Conservation (phyloP, 2,113 vertebrate genomes). For the Tenebrosternarchus preto region DNA sequence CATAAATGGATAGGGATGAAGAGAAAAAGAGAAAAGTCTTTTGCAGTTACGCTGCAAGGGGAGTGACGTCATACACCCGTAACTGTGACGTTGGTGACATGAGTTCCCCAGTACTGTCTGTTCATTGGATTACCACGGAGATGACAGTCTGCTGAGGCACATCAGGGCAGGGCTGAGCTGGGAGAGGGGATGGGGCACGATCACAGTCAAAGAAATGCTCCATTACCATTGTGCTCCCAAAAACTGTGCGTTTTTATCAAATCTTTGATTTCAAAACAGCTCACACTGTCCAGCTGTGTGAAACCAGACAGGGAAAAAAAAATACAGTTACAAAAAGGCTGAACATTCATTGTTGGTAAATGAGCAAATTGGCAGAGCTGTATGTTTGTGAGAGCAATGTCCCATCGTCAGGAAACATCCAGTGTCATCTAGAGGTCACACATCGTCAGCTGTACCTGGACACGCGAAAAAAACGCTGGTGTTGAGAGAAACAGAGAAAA, state of each 20-base stretch:
- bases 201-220: too few relatives aligned
- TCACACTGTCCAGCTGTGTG: too few relatives aligned
- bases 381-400: background rate
- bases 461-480: conserved; percentile 62
- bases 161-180: conserved; percentile 71
- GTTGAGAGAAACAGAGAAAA: conserved; percentile 58
- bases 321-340: too few relatives aligned
- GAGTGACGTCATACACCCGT: conserved; percentile 53
- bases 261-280: too few relatives aligned
- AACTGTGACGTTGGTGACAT: conserved; percentile 67
- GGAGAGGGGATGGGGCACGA: background rate
- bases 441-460: too few relatives aligned
- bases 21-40: background rate
- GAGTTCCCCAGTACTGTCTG: conserved; percentile 60
- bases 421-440: conserved; percentile 72
- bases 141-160: conserved; percentile 69
- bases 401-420: conserved; percentile 66
- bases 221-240: too few relatives aligned
- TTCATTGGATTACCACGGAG: conserved; percentile 66
- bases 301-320: too few relatives aligned
- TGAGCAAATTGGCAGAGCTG: too few relatives aligned
- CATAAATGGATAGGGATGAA: background rate
- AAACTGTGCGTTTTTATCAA: too few relatives aligned
- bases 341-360: too few relatives aligned
- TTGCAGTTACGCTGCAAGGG: conserved; percentile 63